Evolutionary conservation across 2,113 vertebrate genomes (phyloP).

Genomic region (Alligator sinensis): DNA sequence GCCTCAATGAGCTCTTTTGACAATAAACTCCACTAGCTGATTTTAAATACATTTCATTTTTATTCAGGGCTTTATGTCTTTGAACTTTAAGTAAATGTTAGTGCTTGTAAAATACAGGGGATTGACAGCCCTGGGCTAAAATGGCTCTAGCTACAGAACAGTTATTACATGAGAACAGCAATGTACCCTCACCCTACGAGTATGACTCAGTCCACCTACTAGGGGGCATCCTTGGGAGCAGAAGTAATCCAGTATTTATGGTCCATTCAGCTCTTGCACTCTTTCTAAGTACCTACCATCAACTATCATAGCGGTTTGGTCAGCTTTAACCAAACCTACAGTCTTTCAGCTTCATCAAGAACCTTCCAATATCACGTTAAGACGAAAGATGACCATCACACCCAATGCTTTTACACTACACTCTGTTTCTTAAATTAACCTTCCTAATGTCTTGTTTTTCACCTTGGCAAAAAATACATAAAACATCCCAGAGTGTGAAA

Average conservation of each 20-base stretch:
- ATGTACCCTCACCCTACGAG: not conserved
- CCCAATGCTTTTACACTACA: too few species aligned
- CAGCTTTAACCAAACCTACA: rapidly evolving
- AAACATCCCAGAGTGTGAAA: too few species aligned
- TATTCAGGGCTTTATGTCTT: not conserved
- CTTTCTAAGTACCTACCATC: not conserved
- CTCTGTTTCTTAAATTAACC: too few species aligned
- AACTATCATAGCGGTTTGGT: not conserved
- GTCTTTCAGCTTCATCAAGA: not conserved
- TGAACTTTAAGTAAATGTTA: not conserved
- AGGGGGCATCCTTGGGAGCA: not conserved
- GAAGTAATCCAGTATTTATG: rapidly evolving
- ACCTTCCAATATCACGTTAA: too few species aligned
- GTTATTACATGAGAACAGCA: rapidly evolving
- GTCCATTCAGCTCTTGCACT: slow-evolving; percentile 2
- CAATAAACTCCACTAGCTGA: not conserved
- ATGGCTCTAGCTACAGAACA: not conserved
- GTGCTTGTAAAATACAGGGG: not conserved
- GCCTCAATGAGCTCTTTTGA: not conserved
- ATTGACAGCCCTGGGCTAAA: not conserved
- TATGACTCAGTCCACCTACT: not conserved
- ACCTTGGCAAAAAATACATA: too few species aligned
- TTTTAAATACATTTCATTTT: slow-evolving; percentile 4
- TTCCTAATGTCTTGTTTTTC: too few species aligned
- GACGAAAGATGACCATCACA: too few species aligned